Base-by-base conservation (phyloP, 2,797 vertebrate species). In the Gallinago nigripennis region DNA sequence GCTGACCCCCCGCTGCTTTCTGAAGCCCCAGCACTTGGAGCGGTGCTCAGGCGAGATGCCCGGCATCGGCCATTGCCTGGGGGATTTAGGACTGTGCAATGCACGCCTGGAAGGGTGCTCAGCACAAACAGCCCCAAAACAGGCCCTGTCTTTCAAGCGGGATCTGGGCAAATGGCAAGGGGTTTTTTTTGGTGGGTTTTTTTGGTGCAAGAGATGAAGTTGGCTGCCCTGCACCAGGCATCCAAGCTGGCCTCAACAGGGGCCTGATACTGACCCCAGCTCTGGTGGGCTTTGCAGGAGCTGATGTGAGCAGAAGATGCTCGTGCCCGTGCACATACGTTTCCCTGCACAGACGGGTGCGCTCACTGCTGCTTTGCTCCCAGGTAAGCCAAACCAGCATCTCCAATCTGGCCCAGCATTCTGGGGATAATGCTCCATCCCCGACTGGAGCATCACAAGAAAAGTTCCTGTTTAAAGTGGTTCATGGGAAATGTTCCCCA, bases 1-100 rank as follows among this genome's bases (percentile, higher is more conserved):
- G 37, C 45, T 53, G 43, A 41, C 18, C 15, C 45, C 33, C 8
- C 3, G 0, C 4, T 35, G 53, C 68, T 24, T 54, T 69, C 28
- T 6, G 18, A 25, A 75, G 50, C 35, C 50, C 8, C 16, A 4
- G 8, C 1, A 2, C 0, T 0, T 2, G 7, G 2, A 3, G 48
- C 6, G 1, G 31, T 1, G 14, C 77, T 51, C 2, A 1, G 27
- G 15, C 7, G 3, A 37, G 33, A 50, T 3, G 1, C 2, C 43
- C 16, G 0, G 0, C 43, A 11, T 16, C 18, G 2, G n/a, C 70
- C 53, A 9, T 23, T 3, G 31, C 30, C 21, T 2, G 1, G 18
- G 13, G 16, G 18, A n/a, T 78, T 56, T 43, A 27, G 33, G 56
- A 6, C 12, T 13, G 12, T 64, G 11, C 35, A 4, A 4, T 4